Conservation (phyloP, 2,113 vertebrate species). For the Loxodonta africana region DNA sequence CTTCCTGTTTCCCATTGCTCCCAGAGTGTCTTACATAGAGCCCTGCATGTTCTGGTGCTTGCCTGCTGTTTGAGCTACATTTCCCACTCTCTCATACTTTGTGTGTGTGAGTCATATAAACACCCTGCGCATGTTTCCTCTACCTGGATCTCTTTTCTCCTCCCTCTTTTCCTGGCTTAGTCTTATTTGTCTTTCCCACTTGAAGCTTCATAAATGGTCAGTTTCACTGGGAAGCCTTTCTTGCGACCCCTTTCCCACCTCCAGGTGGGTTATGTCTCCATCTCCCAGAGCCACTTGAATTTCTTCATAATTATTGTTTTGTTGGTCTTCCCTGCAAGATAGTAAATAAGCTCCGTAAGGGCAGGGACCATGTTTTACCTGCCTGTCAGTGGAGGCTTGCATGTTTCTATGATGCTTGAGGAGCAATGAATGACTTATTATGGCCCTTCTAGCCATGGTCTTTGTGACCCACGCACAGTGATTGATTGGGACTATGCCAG, state of each 20-base stretch:
- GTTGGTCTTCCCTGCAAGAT: background rate
- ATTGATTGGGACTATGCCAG: too few species aligned
- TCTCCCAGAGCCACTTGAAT: background rate
- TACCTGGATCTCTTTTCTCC: accelerated
- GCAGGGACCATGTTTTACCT: too few species aligned
- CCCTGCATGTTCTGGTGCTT: background rate
- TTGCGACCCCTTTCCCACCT: background rate
- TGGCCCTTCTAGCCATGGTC: too few species aligned
- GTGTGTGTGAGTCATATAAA: background rate
- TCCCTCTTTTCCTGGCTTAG: background rate
- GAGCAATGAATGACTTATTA: too few species aligned
- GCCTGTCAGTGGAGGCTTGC: too few species aligned
- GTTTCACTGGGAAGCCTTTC: background rate
- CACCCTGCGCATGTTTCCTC: background rate
- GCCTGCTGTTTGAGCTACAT: background rate
- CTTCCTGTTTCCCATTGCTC: background rate
- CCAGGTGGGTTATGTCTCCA: background rate
- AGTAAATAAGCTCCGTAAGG: background rate
- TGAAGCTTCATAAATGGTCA: background rate
- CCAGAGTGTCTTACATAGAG: too few species aligned
- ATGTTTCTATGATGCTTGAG: too few species aligned
- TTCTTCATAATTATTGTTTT: background rate
- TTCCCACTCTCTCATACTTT: background rate
- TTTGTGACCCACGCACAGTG: too few species aligned
- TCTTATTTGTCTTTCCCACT: background rate